These are phyloP conservation scores for Syrmaticus mikado DNA, from an alignment of 2,113 vertebrate genomes.

Conservation along the genomic window DNA sequence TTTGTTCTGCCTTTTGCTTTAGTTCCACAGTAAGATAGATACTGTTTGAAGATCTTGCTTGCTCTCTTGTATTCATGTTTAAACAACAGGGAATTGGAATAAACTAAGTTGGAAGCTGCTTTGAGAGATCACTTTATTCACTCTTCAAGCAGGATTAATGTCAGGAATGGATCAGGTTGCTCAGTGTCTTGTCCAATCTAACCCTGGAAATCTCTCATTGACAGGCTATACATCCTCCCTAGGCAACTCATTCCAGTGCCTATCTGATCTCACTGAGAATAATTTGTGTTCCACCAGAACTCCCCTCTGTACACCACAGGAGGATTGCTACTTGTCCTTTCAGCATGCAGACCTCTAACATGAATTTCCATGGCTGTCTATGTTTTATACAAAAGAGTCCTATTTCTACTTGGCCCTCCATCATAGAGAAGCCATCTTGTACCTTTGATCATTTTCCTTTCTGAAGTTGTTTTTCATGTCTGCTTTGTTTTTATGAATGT, in stretches of 20 bases:
- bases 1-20: not conserved
- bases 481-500: not conserved
- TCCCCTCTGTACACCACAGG: not conserved
- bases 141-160: not conserved
- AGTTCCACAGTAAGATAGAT: not conserved
- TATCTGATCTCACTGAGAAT: not conserved
- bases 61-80: not conserved
- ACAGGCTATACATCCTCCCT: not conserved
- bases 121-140: not conserved
- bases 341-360: not conserved
- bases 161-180: not conserved
- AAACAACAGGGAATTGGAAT: not conserved
- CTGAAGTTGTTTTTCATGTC: not conserved
- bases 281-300: not conserved
- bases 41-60: not conserved
- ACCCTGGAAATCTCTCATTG: not conserved
- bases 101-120: not conserved
- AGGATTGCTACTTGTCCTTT: not conserved
- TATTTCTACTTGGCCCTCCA: not conserved
- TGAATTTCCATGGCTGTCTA: not conserved
- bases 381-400: not conserved
- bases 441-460: not conserved
- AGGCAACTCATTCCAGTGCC: not conserved
- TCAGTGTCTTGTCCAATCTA: not conserved
- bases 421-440: not conserved